These are phyloP conservation scores for Heteromormyrus szaboi DNA, from an alignment of 2,797 vertebrate species.

Conservation along the genomic window DNA sequence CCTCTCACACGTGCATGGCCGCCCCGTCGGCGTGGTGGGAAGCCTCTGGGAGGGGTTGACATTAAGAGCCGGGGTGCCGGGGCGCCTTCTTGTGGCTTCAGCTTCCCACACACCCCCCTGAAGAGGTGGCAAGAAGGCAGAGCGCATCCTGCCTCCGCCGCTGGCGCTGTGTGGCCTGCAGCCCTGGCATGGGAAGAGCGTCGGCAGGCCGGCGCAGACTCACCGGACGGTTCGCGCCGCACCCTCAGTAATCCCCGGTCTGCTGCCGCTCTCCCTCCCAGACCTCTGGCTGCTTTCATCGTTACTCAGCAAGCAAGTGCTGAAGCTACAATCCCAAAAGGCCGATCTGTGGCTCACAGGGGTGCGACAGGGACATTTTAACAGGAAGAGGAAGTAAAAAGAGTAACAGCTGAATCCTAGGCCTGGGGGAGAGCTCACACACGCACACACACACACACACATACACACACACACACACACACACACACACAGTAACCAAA, in stretches of 20 bases:
- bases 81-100: background rate
- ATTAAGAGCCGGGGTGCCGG: background rate
- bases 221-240: background rate
- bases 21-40: background rate
- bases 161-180: background rate
- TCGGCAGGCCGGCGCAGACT: background rate
- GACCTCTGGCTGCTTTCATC: background rate
- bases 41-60: slow-evolving; percentile 1
- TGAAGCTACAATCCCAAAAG: background rate
- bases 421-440: background rate
- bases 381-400: background rate
- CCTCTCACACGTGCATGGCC: background rate
- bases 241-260: background rate
- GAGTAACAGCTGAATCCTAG: background rate
- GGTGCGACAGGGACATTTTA: background rate
- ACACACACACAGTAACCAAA: background rate
- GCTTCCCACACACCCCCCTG: background rate
- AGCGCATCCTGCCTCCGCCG: background rate
- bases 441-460: background rate
- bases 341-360: background rate
- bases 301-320: background rate
- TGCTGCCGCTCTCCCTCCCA: background rate
- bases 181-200: background rate
- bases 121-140: background rate
- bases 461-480: too few relatives aligned